Conservation (phyloP, 2,888 invertebrate genomes). For the Scrobipalpa costella region DNA sequence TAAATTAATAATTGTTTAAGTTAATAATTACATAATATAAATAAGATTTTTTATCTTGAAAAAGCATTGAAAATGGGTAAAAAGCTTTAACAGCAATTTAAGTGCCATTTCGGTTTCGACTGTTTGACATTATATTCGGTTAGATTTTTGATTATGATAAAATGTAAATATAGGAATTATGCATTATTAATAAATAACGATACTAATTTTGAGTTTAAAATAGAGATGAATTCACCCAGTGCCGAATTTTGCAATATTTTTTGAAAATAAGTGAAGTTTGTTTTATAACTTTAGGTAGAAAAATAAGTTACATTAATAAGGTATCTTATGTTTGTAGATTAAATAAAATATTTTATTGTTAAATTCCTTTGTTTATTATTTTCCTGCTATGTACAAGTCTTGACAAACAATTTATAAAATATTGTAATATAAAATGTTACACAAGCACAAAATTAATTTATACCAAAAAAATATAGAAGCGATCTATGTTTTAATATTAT, state of each 20-base stretch:
- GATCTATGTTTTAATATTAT: too few relatives aligned
- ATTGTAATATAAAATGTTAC: too few relatives aligned
- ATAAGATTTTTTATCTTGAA: background rate
- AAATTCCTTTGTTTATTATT: background rate
- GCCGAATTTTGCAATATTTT: constrained; percentile 3
- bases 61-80: constrained; percentile 20
- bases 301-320: background rate
- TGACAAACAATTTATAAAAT: too few relatives aligned
- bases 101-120: constrained; percentile 28
- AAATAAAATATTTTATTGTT: background rate
- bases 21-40: background rate
- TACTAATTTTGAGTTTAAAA: constrained; percentile 6
- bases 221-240: constrained; percentile 17
- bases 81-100: constrained; percentile 25
- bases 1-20: background rate
- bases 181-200: background rate
- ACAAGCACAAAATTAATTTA: too few relatives aligned
- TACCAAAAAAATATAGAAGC: too few relatives aligned
- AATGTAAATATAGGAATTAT: background rate
- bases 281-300: constrained; percentile 1
- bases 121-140: constrained; percentile 19
- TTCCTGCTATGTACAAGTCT: background rate
- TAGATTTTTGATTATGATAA: constrained; percentile 12
- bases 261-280: too few relatives aligned
- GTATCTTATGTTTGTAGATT: background rate